phyloP scores from a whole-genome alignment of 2,797 vertebrate genomes.

The Scolopax rusticola region DNA sequence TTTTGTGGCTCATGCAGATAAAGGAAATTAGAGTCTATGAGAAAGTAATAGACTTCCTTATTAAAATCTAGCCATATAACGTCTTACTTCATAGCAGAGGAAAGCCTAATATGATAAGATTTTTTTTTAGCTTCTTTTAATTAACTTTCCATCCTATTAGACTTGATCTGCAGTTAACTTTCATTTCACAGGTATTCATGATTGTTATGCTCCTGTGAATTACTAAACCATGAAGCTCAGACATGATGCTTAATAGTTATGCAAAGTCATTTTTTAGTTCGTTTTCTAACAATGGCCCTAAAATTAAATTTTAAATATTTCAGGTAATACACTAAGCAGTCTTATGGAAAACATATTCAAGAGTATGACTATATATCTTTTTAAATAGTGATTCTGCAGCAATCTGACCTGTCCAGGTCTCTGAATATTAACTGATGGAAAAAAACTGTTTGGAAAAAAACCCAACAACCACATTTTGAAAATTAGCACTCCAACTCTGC shows the following conservation, averaged over 20 bases:
- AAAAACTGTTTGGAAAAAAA: neutral
- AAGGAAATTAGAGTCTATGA: constrained; percentile 77
- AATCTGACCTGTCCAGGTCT: neutral
- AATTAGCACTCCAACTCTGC: neutral
- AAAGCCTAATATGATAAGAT: constrained; percentile 66
- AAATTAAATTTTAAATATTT: constrained; percentile 31
- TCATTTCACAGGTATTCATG: constrained; percentile 76
- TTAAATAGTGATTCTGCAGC: neutral
- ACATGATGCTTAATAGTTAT: constrained; percentile 28
- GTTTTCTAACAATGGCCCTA: constrained; percentile 10
- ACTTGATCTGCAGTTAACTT: constrained; percentile 75
- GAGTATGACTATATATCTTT: neutral
- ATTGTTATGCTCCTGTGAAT: constrained; percentile 72
- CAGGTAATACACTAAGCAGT: neutral
- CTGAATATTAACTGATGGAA: neutral
- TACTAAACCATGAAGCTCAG: constrained; percentile 48
- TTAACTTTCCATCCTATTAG: constrained; percentile 78
- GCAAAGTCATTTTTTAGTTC: constrained; percentile 16
- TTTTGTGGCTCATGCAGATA: constrained; percentile 70
- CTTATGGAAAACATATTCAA: neutral
- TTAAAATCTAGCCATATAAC: constrained; percentile 59
- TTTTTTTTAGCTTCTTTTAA: constrained; percentile 77
- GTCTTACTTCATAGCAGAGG: constrained; percentile 63
- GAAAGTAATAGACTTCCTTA: constrained; percentile 76
- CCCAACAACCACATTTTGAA: neutral